phyloP scores from a whole-genome alignment of 1,140 invertebrate species.

The Zaprionus vittiger region DNA sequence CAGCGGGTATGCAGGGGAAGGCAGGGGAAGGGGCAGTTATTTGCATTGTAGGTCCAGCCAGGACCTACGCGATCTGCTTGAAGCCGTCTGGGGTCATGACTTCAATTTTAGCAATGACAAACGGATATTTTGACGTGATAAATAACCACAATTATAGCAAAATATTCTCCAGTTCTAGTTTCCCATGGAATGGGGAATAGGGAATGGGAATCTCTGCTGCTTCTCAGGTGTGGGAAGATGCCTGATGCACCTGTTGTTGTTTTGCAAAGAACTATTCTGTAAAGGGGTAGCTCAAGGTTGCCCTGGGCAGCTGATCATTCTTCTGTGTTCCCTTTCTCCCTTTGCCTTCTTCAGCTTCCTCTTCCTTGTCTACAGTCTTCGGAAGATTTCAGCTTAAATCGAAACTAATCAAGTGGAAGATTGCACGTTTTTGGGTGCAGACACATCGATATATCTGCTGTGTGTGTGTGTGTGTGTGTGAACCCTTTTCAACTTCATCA shows the following conservation, averaged over 20 bases:
- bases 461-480: conserved; percentile 15
- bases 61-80: conserved; percentile 10
- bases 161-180: conserved; percentile 22
- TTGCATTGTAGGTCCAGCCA: conserved; percentile 58
- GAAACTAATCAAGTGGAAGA: conserved; percentile 79
- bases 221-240: neutral
- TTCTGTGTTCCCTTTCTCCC: neutral
- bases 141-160: conserved; percentile 27
- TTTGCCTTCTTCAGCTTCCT: neutral
- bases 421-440: conserved; percentile 71
- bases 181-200: conserved; percentile 39
- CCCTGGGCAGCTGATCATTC: conserved; percentile 22
- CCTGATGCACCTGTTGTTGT: conserved; percentile 58
- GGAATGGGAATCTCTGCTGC: neutral
- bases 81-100: conserved; percentile 68
- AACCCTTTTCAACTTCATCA: conserved; percentile 80
- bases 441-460: conserved; percentile 48
- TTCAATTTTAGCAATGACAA: conserved; percentile 50
- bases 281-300: conserved; percentile 62
- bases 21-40: conserved; percentile 16
- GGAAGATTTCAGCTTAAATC: conserved; percentile 43
- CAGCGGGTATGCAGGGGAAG: neutral
- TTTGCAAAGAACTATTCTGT: conserved; percentile 62
- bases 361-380: no score
- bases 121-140: conserved; percentile 36